Evolutionary conservation across 2,797 vertebrate species (phyloP).

Genomic region (Mormyrus hasselquistii): DNA sequence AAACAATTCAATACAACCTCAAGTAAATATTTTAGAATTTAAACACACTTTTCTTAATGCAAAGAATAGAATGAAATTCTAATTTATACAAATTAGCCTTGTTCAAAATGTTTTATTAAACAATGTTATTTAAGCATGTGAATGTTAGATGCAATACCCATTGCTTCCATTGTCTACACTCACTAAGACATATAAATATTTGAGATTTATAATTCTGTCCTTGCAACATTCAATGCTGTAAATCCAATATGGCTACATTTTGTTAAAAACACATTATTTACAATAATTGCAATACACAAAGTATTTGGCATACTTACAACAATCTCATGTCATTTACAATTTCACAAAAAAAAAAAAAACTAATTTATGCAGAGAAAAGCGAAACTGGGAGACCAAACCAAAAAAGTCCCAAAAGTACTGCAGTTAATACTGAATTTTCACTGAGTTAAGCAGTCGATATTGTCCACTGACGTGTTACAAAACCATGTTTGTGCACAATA

Average conservation of each 20-base stretch:
- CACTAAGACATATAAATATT: constrained; percentile 96
- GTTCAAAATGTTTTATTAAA: constrained; percentile 54
- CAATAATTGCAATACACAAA: constrained; percentile 94
- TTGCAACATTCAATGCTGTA: constrained; percentile 99
- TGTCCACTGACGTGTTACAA: constrained; percentile 39
- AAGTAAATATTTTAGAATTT: background rate
- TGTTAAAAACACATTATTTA: constrained; percentile 99
- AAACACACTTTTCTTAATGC: background rate
- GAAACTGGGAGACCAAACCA: constrained; percentile 41
- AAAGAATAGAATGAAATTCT: constrained; percentile 28
- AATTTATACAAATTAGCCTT: constrained; percentile 26
- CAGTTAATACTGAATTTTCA: constrained; percentile 62
- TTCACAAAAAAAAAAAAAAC: constrained; percentile 74
- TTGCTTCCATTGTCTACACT: constrained; percentile 59
- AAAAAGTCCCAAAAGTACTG: constrained; percentile 59
- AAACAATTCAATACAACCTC: background rate
- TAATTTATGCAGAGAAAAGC: constrained; percentile 65
- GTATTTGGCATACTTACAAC: constrained; percentile 99
- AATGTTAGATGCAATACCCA: constrained; percentile 63
- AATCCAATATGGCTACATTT: constrained; percentile 99
- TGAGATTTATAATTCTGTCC: constrained; percentile 94
- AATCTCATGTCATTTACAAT: constrained; percentile 87
- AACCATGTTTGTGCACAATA: constrained; percentile 28
- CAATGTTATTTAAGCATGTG: constrained; percentile 70
- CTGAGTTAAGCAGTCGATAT: constrained; percentile 67